A percentile compares a stretch with the other conserved stretches of the same genome.
Conservation (phyloP, 2,113 vertebrate species). For the Lycaon pictus region DNA sequence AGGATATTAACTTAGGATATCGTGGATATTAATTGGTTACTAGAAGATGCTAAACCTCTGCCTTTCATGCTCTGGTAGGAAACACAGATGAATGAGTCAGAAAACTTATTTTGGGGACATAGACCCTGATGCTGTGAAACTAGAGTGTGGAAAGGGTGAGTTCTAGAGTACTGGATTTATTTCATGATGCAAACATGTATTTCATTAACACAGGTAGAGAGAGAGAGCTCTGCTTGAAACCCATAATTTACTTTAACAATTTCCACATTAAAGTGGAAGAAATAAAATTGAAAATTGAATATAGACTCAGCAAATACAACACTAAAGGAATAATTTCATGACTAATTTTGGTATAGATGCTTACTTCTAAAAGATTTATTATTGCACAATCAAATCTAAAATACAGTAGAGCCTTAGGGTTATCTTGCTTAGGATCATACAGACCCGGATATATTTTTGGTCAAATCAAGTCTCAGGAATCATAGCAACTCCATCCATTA, state of each 20-base stretch:
- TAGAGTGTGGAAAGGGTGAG: background rate
- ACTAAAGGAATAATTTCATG: background rate
- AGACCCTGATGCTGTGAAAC: background rate
- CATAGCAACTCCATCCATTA: background rate
- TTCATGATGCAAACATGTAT: background rate
- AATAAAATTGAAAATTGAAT: conserved; percentile 1
- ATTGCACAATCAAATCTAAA: background rate
- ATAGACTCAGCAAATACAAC: conserved; percentile 25
- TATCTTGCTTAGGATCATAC: background rate
- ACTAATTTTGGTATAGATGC: conserved; percentile 24
- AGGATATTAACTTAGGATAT: background rate
- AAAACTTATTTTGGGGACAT: background rate
- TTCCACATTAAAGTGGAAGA: background rate
- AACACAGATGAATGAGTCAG: background rate
- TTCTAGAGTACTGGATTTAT: background rate
- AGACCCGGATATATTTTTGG: background rate
- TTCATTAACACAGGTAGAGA: background rate
- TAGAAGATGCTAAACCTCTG: background rate
- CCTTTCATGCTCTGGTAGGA: background rate
- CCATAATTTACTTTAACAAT: background rate
- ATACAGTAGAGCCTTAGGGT: background rate
- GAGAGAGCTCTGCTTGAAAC: background rate
- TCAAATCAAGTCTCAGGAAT: background rate
- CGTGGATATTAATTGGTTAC: background rate
- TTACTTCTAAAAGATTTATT: background rate